A percentile compares a stretch with the other conserved stretches of the same genome.
Evolutionary conservation across 2,797 vertebrate species (phyloP).

Genomic region (Spinus pinus): DNA sequence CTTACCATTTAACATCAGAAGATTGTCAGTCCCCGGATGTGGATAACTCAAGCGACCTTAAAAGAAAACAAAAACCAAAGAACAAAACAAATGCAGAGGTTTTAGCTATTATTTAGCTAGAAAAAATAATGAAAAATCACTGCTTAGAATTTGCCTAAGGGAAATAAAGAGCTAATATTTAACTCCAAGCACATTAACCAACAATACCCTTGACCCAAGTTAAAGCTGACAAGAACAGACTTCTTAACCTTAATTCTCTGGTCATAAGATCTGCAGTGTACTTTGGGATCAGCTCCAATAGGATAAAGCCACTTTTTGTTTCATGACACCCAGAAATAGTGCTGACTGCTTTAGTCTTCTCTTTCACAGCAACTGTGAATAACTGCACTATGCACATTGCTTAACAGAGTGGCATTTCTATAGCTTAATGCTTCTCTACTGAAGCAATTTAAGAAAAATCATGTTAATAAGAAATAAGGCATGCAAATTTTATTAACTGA

Average conservation of each 20-base stretch:
- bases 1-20: slow-evolving; percentile 99
- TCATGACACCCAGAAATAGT: slow-evolving; percentile 61
- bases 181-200: slow-evolving; percentile 59
- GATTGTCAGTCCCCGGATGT: slow-evolving; percentile 93
- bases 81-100: slow-evolving; percentile 20
- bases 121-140: neutral
- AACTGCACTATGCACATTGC: slow-evolving; percentile 28
- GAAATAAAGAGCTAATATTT: slow-evolving; percentile 67
- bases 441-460: neutral
- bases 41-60: slow-evolving; percentile 94
- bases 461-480: neutral
- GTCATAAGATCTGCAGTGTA: slow-evolving; percentile 63
- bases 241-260: slow-evolving; percentile 64
- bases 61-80: slow-evolving; percentile 39
- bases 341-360: slow-evolving; percentile 29
- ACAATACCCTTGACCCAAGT: slow-evolving; percentile 65
- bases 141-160: slow-evolving; percentile 39
- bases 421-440: neutral
- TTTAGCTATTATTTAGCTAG: neutral
- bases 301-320: slow-evolving; percentile 66
- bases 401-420: slow-evolving; percentile 21
- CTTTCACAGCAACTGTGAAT: slow-evolving; percentile 48
- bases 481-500: neutral
- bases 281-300: slow-evolving; percentile 60
- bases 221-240: slow-evolving; percentile 68